Percentiles rank a stretch among this genome's conserved stretches.
Evolutionary conservation across 2,113 vertebrate genomes (phyloP).

Genomic region (Aptenodytes forsteri): DNA sequence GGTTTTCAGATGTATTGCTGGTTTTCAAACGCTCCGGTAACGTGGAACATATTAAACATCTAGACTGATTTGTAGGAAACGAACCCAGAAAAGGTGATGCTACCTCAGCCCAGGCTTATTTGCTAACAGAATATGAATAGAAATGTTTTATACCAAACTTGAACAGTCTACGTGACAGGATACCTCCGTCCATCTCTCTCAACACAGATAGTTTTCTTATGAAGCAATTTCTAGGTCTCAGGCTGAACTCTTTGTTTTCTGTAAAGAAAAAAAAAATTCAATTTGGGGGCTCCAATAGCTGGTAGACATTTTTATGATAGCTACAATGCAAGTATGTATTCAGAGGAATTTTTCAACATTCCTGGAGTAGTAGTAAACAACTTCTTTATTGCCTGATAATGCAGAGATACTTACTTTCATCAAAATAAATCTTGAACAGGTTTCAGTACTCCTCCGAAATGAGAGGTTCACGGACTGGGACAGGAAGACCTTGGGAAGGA

Average conservation of each 20-base stretch:
- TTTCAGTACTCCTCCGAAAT: constrained; percentile 60
- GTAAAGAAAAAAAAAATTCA: constrained; percentile 42
- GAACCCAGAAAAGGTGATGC: constrained; percentile 17
- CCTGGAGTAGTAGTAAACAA: constrained; percentile 56
- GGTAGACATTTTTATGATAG: constrained; percentile 50
- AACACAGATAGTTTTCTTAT: constrained; percentile 58
- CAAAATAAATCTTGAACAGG: constrained; percentile 72
- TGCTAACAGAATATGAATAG: background rate
- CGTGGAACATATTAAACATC: constrained; percentile 40
- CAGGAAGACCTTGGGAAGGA: constrained; percentile 57
- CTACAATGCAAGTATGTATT: constrained; percentile 28
- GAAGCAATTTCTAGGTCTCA: constrained; percentile 63
- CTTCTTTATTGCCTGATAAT: constrained; percentile 68
- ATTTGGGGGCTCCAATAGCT: background rate
- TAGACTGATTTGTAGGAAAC: constrained; percentile 8
- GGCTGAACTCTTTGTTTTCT: constrained; percentile 54
- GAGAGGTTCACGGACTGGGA: constrained; percentile 55
- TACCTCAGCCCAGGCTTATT: background rate
- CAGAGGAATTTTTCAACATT: constrained; percentile 47
- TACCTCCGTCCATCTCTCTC: background rate
- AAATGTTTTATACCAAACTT: background rate
- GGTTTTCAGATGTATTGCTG: constrained; percentile 25
- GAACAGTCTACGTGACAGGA: background rate
- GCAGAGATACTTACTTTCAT: constrained; percentile 64
- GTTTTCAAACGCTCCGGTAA: background rate